A percentile compares a stretch with the other conserved stretches of the same genome.
Evolutionary conservation across 2,888 invertebrate genomes (phyloP).

Genomic region (Herminia tarsipennalis): DNA sequence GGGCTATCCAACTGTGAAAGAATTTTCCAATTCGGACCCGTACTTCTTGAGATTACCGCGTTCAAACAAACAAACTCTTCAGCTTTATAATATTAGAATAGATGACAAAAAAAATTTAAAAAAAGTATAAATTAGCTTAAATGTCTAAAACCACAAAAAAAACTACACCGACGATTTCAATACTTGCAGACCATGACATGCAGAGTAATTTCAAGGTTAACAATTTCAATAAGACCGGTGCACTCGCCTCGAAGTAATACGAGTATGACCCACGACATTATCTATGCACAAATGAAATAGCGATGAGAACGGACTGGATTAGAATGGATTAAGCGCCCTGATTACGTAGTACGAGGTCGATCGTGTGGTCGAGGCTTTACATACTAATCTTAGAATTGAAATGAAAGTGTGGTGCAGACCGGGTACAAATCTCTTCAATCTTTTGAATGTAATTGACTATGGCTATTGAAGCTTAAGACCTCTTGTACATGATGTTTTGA

Average conservation of each 20-base stretch:
- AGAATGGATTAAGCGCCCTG: conserved; percentile 8
- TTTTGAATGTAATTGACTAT: neutral
- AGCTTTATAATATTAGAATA: too few relatives aligned
- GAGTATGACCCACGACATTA: conserved; percentile 2
- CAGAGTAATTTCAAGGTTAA: neutral
- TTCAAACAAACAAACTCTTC: too few relatives aligned
- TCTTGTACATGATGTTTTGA: too few relatives aligned
- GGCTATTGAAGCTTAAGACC: neutral
- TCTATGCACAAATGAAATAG: conserved; percentile 9
- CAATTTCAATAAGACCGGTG: conserved; percentile 1
- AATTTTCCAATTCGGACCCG: too few relatives aligned
- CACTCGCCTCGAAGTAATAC: neutral
- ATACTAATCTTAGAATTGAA: conserved; percentile 1
- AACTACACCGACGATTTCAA: too few relatives aligned
- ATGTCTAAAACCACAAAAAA: too few relatives aligned
- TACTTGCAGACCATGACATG: neutral
- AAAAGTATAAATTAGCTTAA: too few relatives aligned
- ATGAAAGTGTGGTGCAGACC: neutral
- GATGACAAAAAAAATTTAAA: too few relatives aligned
- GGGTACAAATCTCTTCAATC: neutral
- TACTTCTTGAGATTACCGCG: too few relatives aligned
- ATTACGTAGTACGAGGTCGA: conserved; percentile 1
- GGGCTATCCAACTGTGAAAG: too few relatives aligned
- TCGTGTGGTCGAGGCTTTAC: neutral
- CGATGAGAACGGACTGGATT: conserved; percentile 1